Evolutionary conservation across 1,140 invertebrate species (phyloP).

Genomic region (Papilio aristodemus): DNA sequence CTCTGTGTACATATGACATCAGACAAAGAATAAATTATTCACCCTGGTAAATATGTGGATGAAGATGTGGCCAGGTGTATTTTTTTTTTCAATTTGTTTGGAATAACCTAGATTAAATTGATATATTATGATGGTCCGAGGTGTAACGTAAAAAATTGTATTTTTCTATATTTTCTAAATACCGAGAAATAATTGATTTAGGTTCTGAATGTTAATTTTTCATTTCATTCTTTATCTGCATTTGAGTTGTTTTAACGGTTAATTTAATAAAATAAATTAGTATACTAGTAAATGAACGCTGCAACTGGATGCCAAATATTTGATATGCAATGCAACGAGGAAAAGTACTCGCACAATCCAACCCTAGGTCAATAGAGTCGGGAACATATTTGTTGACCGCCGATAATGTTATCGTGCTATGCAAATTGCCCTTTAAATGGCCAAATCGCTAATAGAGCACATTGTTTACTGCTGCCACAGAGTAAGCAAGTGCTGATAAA

Average conservation of each 20-base stretch:
- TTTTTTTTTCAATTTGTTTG: too few relatives aligned
- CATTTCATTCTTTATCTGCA: too few relatives aligned
- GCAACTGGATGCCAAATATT: background rate
- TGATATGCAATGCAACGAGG: background rate
- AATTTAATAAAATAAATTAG: too few relatives aligned
- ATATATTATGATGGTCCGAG: too few relatives aligned
- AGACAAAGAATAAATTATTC: background rate
- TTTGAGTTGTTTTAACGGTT: too few relatives aligned
- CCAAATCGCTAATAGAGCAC: slow-evolving; percentile 66
- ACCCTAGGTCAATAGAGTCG: slow-evolving; percentile 57
- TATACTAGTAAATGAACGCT: background rate
- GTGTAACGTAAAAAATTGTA: too few relatives aligned
- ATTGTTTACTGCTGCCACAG: slow-evolving; percentile 39
- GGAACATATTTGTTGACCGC: slow-evolving; percentile 55
- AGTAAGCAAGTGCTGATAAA: slow-evolving; percentile 28
- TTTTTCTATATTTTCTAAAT: too few relatives aligned
- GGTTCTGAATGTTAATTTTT: too few relatives aligned
- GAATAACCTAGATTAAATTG: too few relatives aligned
- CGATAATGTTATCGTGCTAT: slow-evolving; percentile 65
- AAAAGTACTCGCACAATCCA: slow-evolving; percentile 36
- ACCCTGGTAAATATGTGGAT: too few relatives aligned
- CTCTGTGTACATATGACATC: slow-evolving; percentile 4
- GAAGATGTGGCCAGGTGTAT: too few relatives aligned
- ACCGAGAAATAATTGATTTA: too few relatives aligned
- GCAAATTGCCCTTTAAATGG: slow-evolving; percentile 71